phyloP scores from a whole-genome alignment of 1,140 invertebrate species.

The Papilio aristodemus region DNA sequence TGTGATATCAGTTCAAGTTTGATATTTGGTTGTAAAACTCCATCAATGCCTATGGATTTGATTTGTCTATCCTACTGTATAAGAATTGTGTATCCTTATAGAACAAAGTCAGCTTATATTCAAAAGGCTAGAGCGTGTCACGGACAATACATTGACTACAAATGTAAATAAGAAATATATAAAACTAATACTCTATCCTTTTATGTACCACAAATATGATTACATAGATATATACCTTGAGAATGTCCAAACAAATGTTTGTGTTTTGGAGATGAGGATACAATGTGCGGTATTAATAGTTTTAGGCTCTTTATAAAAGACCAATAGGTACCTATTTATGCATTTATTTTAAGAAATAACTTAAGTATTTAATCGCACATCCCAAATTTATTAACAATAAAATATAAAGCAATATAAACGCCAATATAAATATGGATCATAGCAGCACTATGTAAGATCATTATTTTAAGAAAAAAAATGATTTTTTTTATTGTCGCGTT shows the following conservation, averaged over 20 bases:
- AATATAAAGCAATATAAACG: constrained; percentile 70
- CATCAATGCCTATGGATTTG: constrained; percentile 31
- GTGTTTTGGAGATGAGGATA: constrained; percentile 14
- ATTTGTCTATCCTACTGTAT: constrained; percentile 22
- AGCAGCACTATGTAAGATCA: constrained; percentile 52
- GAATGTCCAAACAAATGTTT: constrained; percentile 16
- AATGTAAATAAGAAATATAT: constrained; percentile 21
- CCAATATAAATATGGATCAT: constrained; percentile 66
- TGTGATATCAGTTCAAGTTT: constrained; percentile 77
- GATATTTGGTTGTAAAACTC: constrained; percentile 40
- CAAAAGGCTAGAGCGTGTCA: background rate
- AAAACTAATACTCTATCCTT: constrained; percentile 4
- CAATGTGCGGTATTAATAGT: constrained; percentile 23
- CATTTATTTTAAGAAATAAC: constrained; percentile 36
- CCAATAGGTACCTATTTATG: constrained; percentile 37
- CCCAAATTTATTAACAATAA: constrained; percentile 43
- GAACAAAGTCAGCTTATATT: too few species aligned
- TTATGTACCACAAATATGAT: background rate
- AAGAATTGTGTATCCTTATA: constrained; percentile 27
- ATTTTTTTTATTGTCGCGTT: constrained; percentile 44
- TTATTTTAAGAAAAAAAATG: constrained; percentile 46
- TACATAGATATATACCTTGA: constrained; percentile 10
- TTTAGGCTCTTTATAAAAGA: constrained; percentile 35
- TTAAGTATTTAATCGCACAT: constrained; percentile 42
- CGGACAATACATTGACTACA: constrained; percentile 19